A percentile compares a stretch with the other conserved stretches of the same genome.
phyloP scores from a whole-genome alignment of 2,888 invertebrate species.

The Scaptomyza polygonia region DNA sequence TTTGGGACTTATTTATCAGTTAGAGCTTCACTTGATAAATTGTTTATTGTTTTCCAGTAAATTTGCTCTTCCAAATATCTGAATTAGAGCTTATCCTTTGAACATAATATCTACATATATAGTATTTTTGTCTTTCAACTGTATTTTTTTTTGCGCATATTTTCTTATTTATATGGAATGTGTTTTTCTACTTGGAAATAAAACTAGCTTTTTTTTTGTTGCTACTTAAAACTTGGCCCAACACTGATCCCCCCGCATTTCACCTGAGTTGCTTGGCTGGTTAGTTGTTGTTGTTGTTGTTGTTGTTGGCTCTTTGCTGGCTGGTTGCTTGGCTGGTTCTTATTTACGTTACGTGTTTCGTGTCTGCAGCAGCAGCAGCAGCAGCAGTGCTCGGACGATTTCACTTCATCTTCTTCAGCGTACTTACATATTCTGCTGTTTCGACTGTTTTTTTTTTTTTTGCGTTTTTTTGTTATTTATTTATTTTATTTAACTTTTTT shows the following conservation, averaged over 20 bases:
- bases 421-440: constrained; percentile 36
- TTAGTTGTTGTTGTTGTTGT: constrained; percentile 8
- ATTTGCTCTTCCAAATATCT: too few species aligned
- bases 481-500: constrained; percentile 37
- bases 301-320: constrained; percentile 21
- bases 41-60: too few species aligned
- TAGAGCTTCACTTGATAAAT: too few species aligned
- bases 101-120: too few species aligned
- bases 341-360: constrained; percentile 71
- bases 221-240: constrained; percentile 2
- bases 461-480: constrained; percentile 36
- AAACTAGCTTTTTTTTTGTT: constrained; percentile 1
- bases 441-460: constrained; percentile 12
- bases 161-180: too few species aligned
- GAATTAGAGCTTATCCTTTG: too few species aligned
- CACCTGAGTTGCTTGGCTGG: constrained; percentile 43
- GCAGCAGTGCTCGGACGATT: constrained; percentile 57
- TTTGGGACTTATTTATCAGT: neutral
- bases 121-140: too few species aligned
- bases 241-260: constrained; percentile 26
- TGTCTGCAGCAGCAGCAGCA: constrained; percentile 22
- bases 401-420: constrained; percentile 57
- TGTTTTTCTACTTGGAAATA: neutral
- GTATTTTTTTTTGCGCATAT: too few species aligned
- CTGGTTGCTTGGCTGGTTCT: constrained; percentile 48